phyloP scores from a whole-genome alignment of 2,888 invertebrate species.

The Zygothrica quintamaculata region DNA sequence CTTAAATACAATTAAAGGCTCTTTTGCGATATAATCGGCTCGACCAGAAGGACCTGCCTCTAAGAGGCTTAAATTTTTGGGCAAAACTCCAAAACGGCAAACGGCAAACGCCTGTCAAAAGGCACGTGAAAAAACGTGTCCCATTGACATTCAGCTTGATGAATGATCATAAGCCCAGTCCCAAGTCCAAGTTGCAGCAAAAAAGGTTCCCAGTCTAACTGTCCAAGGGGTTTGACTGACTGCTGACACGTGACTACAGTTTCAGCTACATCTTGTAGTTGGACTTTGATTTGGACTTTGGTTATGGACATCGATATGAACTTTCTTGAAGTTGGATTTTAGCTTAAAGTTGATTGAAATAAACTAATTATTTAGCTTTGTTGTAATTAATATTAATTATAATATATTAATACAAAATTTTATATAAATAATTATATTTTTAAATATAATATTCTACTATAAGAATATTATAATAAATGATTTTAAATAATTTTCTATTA shows the following conservation, averaged over 20 bases:
- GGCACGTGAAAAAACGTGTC: constrained; percentile 78
- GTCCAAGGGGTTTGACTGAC: constrained; percentile 64
- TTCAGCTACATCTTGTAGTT: too few relatives aligned
- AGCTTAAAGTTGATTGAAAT: constrained; percentile 31
- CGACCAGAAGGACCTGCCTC: constrained; percentile 58
- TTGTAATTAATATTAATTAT: too few relatives aligned
- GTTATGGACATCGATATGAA: too few relatives aligned
- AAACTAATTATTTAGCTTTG: too few relatives aligned
- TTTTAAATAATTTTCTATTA: too few relatives aligned
- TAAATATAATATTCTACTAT: too few relatives aligned
- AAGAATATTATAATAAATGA: too few relatives aligned
- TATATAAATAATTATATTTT: too few relatives aligned
- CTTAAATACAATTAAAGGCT: constrained; percentile 73
- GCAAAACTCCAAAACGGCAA: constrained; percentile 40
- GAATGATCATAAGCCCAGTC: constrained; percentile 64
- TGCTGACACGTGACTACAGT: constrained; percentile 66
- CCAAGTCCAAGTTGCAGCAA: too few relatives aligned
- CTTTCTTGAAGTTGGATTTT: constrained; percentile 2
- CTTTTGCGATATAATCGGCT: constrained; percentile 37
- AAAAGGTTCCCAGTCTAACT: constrained; percentile 32
- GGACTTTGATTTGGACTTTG: constrained; percentile 41
- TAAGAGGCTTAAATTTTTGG: constrained; percentile 74
- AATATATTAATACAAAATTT: too few relatives aligned
- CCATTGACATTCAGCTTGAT: constrained; percentile 78
- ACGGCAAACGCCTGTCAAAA: constrained; percentile 63